Conservation (phyloP, 2,797 vertebrate species). For the Acrossocheilus fasciatus region DNA sequence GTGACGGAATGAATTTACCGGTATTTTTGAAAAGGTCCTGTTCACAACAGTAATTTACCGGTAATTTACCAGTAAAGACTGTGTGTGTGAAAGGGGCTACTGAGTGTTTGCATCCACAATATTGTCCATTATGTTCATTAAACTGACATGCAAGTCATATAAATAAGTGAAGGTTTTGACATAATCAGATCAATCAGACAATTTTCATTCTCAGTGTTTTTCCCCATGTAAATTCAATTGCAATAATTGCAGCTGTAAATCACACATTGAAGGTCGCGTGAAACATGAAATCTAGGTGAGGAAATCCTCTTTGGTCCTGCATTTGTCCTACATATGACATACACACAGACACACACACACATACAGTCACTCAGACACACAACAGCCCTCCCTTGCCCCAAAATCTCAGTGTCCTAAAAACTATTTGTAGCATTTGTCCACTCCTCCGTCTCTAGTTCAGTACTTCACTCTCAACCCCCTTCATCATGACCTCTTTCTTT, state of each 20-base stretch:
- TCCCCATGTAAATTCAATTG: neutral
- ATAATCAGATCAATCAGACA: neutral
- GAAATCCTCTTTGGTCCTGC: slow-evolving; percentile 52
- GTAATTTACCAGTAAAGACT: neutral
- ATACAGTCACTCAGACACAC: slow-evolving; percentile 3
- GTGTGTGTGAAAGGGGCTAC: neutral
- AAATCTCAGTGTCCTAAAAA: slow-evolving; percentile 51
- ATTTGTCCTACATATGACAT: slow-evolving; percentile 51
- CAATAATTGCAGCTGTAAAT: neutral
- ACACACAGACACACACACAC: neutral
- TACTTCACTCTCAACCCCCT: slow-evolving; percentile 20
- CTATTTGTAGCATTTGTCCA: slow-evolving; percentile 47
- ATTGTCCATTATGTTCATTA: neutral
- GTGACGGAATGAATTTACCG: neutral
- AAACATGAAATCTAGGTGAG: slow-evolving; percentile 46
- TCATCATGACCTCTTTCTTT: slow-evolving; percentile 36
- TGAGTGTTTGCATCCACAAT: neutral
- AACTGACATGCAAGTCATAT: neutral
- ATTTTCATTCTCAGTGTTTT: neutral
- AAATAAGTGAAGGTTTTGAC: neutral
- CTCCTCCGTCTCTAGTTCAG: slow-evolving; percentile 2
- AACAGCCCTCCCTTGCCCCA: slow-evolving; percentile 37
- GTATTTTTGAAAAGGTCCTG: neutral
- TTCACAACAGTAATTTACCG: neutral
- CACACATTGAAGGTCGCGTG: slow-evolving; percentile 27